These are phyloP conservation scores for Lacerta agilis DNA, from an alignment of 2,797 vertebrate genomes.

Conservation along the genomic window DNA sequence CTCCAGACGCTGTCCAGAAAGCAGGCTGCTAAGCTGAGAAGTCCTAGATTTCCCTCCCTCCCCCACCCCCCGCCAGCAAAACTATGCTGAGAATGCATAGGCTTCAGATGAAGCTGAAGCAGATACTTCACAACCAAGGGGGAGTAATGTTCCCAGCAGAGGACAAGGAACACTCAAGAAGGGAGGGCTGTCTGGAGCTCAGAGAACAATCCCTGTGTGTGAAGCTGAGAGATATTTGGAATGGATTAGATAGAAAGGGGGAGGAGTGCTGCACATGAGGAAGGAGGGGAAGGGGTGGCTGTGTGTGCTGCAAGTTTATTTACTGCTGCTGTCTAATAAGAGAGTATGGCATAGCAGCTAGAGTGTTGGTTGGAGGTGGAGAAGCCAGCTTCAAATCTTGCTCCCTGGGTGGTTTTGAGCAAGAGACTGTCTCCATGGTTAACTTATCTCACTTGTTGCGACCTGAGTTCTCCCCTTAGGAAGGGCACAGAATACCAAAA, in stretches of 20 bases:
- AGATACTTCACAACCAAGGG: background rate
- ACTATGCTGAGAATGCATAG: constrained; percentile 62
- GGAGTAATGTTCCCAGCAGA: constrained; percentile 23
- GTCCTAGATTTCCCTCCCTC: constrained; percentile 20
- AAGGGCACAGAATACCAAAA: background rate
- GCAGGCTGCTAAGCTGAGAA: constrained; percentile 39
- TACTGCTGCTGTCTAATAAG: background rate
- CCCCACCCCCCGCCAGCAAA: background rate
- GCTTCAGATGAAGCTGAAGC: background rate
- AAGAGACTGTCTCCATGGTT: background rate
- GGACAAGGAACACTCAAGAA: background rate
- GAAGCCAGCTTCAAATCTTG: background rate
- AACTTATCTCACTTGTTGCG: background rate
- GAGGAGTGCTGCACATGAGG: too few species aligned
- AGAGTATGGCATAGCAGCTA: background rate
- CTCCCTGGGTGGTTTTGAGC: too few species aligned
- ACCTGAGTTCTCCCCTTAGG: background rate
- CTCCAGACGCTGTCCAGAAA: constrained; percentile 47
- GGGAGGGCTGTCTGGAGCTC: background rate
- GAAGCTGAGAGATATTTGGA: background rate
- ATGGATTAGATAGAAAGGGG: background rate
- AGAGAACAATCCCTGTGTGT: background rate
- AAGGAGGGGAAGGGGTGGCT: background rate
- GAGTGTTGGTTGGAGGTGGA: background rate
- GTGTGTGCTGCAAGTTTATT: too few species aligned